phyloP scores from a whole-genome alignment of 35 echinoderm and acorn worm genomes.

The Heliocidaris tuberculata region DNA sequence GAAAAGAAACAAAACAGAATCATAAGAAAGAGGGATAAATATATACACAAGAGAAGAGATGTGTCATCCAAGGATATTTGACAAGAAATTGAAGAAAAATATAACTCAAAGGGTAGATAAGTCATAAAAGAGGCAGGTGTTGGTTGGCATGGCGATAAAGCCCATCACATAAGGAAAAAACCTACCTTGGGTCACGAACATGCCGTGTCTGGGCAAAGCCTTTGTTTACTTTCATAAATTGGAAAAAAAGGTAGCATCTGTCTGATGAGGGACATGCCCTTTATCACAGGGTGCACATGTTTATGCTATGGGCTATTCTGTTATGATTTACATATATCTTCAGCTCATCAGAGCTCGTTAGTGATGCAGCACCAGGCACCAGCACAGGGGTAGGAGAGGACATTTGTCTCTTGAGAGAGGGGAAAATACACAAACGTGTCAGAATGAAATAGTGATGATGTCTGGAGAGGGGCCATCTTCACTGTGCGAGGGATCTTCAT shows the following conservation, averaged over 20 bases:
- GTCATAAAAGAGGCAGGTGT: neutral
- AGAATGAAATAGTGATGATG: neutral
- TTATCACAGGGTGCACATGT: neutral
- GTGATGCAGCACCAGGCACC: neutral
- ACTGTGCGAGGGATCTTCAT: neutral
- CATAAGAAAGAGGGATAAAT: no score
- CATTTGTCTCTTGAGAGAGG: neutral
- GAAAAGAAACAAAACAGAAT: no score
- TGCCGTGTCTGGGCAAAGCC: neutral
- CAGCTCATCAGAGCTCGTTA: neutral
- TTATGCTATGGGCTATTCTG: neutral
- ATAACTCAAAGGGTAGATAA: no score
- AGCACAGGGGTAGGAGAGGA: neutral
- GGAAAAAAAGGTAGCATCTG: neutral
- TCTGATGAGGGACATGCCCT: neutral
- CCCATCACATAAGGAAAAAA: neutral
- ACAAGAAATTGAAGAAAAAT: no score
- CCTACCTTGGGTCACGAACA: neutral
- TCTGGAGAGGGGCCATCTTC: neutral
- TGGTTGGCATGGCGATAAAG: neutral
- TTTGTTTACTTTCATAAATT: conserved; percentile 7
- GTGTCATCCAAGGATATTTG: no score
- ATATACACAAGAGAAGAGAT: no score
- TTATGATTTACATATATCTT: neutral
- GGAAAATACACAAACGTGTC: neutral